Conservation (phyloP, 2,888 invertebrate genomes). For the Microchrysa polita region DNA sequence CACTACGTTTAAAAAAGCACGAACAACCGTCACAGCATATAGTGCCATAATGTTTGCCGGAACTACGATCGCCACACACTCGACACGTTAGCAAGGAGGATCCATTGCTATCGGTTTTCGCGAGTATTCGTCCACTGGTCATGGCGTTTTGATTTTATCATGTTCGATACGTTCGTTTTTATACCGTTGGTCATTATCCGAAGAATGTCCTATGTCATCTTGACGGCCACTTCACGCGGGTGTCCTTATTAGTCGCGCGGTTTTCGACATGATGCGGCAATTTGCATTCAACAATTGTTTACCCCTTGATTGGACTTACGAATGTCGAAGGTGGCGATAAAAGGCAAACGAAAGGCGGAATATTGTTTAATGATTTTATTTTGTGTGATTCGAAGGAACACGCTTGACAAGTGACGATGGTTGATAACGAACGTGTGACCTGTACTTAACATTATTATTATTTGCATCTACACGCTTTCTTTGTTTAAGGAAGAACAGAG, state of each 20-base stretch:
- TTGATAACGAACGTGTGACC: conserved; percentile 8
- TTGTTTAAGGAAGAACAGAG: not conserved
- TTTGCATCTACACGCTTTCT: not conserved
- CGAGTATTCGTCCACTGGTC: conserved; percentile 28
- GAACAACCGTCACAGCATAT: conserved; percentile 89
- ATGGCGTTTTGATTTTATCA: conserved; percentile 8
- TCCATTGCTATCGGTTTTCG: conserved; percentile 11
- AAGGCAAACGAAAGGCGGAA: conserved; percentile 1
- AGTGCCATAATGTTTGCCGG: conserved; percentile 86
- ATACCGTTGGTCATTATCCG: conserved; percentile 34
- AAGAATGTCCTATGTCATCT: conserved; percentile 34
- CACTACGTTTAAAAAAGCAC: conserved; percentile 88
- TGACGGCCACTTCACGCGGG: conserved; percentile 33
- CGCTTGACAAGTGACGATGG: conserved; percentile 19
- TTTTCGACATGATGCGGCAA: conserved; percentile 32
- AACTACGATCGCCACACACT: conserved; percentile 85
- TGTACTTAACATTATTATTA: conserved; percentile 32
- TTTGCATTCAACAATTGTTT: conserved; percentile 28
- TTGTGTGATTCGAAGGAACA: not conserved
- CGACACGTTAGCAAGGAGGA: conserved; percentile 66
- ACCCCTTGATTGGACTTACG: conserved; percentile 19
- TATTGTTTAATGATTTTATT: not conserved
- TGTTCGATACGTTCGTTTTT: not conserved
- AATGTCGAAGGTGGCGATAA: conserved; percentile 24
- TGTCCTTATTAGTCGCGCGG: conserved; percentile 30